phyloP scores from a whole-genome alignment of 2,797 vertebrate genomes.

The Sparus aurata region DNA sequence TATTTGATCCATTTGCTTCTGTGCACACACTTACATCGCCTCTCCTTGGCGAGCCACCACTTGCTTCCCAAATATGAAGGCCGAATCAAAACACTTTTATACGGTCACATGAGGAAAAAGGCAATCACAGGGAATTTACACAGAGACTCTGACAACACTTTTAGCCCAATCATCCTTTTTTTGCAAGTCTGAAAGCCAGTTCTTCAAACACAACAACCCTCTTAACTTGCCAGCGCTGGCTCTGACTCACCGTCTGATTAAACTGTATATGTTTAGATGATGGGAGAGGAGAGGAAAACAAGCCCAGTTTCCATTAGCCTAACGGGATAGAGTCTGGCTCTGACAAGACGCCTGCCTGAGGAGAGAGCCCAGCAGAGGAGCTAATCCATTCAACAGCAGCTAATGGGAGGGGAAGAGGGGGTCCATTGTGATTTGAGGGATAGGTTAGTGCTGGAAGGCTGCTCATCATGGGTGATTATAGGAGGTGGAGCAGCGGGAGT shows the following conservation, averaged over 20 bases:
- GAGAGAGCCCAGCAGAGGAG: slow-evolving; percentile 73
- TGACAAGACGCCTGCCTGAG: slow-evolving; percentile 71
- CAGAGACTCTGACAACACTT: slow-evolving; percentile 46
- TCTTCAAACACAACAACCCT: slow-evolving; percentile 68
- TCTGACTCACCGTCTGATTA: slow-evolving; percentile 79
- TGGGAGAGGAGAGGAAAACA: slow-evolving; percentile 72
- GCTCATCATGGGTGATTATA: slow-evolving; percentile 85
- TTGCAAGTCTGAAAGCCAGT: slow-evolving; percentile 52
- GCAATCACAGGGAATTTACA: slow-evolving; percentile 42
- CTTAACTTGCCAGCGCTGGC: slow-evolving; percentile 68
- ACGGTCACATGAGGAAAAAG: slow-evolving; percentile 53
- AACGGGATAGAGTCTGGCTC: slow-evolving; percentile 72
- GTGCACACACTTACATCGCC: slow-evolving; percentile 41
- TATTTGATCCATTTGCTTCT: slow-evolving; percentile 61
- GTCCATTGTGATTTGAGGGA: slow-evolving; percentile 85
- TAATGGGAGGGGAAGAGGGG: slow-evolving; percentile 81
- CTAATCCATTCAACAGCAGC: slow-evolving; percentile 82
- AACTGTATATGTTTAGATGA: slow-evolving; percentile 79
- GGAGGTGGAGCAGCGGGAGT: slow-evolving; percentile 79
- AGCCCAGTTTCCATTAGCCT: slow-evolving; percentile 79
- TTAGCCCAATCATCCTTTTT: slow-evolving; percentile 30
- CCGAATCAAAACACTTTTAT: slow-evolving; percentile 44
- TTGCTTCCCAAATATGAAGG: slow-evolving; percentile 26
- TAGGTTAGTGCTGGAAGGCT: slow-evolving; percentile 83
- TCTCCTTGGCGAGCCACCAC: slow-evolving; percentile 41